Base-by-base conservation (phyloP, 2,113 vertebrate species). In the Triplophysa tibetana region DNA sequence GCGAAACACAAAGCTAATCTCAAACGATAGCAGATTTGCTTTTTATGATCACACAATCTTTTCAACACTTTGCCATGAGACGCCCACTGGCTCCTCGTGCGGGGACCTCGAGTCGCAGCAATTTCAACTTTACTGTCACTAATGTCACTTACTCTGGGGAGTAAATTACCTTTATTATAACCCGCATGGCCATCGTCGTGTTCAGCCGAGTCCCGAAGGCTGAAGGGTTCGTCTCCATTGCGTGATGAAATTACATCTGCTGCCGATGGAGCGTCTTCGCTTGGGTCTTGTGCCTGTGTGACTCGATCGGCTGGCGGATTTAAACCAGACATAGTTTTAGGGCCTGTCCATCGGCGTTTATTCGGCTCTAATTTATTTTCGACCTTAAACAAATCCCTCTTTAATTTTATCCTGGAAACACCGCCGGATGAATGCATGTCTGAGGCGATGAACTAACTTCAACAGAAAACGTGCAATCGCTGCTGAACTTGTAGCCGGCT, bases 351-450 rank as follows among this genome's bases (percentile, higher is more conserved):
- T 19, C 77, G 60, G 10, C 76, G 76, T 67, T 82, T 84, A 14
- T 16, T 76, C 24, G 65, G 65, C 17, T 65, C 60, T 24, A 64
- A 56, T 21, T 14, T 69, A 1, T 17, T 77, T 41, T 70, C 26
- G 8, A 38, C 19, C 2, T 38, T 76, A 41, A 82, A 82, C 11
- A 50, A 67, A 17, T 66, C 65, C 21, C 80, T 66, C 21, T 84
- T 81, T 10, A 84, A 24, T 72, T 76, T 84, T n/a, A 79, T 79
- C 10, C 83, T 73, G 1, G 76, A 41, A 10, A 62, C 56, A 8
- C 65, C 52, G 12, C 24, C 58, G 29, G 70, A 41, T 0, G 70
- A 1, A 21, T 75, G 58, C 83, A 84, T 81, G 3, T n/a, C 58
- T 50, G 41, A 29, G 3, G 29, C 33, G 54, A 60, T 9, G 29